Percentiles rank a stretch among this genome's conserved stretches.
phyloP scores from a whole-genome alignment of 1,140 invertebrate species.

The Cydia fagiglandana region DNA sequence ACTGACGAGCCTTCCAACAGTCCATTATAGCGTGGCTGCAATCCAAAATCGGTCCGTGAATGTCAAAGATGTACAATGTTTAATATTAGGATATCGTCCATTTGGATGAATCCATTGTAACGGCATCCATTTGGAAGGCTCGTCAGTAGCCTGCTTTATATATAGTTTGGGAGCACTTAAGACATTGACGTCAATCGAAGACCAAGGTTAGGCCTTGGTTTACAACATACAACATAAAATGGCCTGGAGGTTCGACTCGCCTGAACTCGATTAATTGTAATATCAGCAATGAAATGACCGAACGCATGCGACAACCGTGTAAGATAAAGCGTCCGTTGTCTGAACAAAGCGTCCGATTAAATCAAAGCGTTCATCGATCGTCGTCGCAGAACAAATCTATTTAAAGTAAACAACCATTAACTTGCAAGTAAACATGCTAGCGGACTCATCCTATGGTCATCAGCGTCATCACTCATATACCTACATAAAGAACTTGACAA shows the following conservation, averaged over 20 bases:
- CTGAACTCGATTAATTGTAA: background rate
- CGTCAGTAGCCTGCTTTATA: no score
- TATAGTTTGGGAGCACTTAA: no score
- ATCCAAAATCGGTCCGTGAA: no score
- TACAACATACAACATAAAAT: background rate
- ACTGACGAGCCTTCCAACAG: no score
- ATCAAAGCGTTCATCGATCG: conserved; percentile 34
- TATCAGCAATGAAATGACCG: conserved; percentile 8
- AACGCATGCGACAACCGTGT: conserved; percentile 39
- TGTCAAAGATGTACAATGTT: no score
- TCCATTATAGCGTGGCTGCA: no score
- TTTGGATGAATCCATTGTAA: no score
- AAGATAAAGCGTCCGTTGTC: conserved; percentile 37
- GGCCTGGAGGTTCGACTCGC: background rate
- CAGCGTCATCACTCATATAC: background rate
- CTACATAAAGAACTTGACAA: no score
- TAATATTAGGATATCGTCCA: no score
- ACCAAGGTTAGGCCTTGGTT: no score
- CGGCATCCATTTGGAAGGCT: no score
- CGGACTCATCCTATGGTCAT: background rate
- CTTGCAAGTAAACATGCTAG: background rate
- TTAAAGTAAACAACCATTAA: conserved; percentile 1
- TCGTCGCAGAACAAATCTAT: background rate
- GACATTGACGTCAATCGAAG: no score
- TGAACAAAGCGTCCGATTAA: conserved; percentile 38